A percentile compares a stretch with the other conserved stretches of the same genome.
These are phyloP conservation scores for Netelia virgata DNA, from an alignment of 2,888 invertebrate species.

Conservation along the genomic window DNA sequence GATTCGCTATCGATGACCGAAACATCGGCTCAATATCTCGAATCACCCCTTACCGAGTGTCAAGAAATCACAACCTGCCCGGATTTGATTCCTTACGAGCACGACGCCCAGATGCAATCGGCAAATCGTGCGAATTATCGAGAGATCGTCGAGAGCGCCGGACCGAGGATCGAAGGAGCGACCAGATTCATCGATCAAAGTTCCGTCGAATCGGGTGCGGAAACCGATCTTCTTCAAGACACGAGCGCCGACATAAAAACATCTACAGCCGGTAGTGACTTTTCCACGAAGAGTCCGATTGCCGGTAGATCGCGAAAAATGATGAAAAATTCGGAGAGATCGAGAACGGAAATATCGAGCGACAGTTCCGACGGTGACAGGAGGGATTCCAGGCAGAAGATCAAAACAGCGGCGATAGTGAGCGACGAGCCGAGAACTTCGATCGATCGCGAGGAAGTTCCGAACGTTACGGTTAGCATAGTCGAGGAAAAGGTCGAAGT, in stretches of 20 bases:
- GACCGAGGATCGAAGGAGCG: slow-evolving; percentile 74
- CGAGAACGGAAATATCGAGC: slow-evolving; percentile 68
- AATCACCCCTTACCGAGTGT: slow-evolving; percentile 82
- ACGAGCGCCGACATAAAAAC: slow-evolving; percentile 59
- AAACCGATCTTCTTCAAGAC: slow-evolving; percentile 73
- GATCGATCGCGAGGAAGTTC: slow-evolving; percentile 76
- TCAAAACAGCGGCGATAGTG: slow-evolving; percentile 27
- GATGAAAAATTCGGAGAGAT: slow-evolving; percentile 48
- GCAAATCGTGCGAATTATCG: slow-evolving; percentile 23
- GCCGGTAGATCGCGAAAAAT: slow-evolving; percentile 45
- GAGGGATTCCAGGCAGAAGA: slow-evolving; percentile 51
- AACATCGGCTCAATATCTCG: slow-evolving; percentile 81
- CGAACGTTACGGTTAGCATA: slow-evolving; percentile 78
- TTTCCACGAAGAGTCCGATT: slow-evolving; percentile 55
- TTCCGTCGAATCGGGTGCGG: slow-evolving; percentile 80
- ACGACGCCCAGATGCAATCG: slow-evolving; percentile 71
- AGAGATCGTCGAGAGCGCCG: slow-evolving; percentile 49
- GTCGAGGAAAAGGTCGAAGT: slow-evolving; percentile 67
- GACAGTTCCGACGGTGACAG: slow-evolving; percentile 70
- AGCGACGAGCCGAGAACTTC: slow-evolving; percentile 60
- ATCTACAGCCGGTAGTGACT: slow-evolving; percentile 52
- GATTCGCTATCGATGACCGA: slow-evolving; percentile 82
- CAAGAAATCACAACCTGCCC: slow-evolving; percentile 79
- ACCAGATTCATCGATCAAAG: slow-evolving; percentile 82
- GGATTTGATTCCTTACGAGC: slow-evolving; percentile 80